phyloP scores from a whole-genome alignment of 2,888 invertebrate genomes.

The Drosophila vallismaia region DNA sequence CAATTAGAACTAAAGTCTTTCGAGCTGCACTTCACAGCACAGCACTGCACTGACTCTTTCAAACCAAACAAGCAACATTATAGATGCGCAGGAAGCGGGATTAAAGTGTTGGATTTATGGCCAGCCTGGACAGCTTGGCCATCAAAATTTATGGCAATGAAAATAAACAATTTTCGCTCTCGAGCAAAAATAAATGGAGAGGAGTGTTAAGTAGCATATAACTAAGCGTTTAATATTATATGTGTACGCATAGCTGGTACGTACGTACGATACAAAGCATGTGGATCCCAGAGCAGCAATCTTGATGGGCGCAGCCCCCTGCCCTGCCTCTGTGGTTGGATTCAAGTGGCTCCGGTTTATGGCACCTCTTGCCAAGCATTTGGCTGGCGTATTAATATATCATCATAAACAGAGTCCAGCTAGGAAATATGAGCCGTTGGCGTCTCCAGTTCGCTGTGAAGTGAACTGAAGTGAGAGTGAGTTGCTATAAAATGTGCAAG shows the following conservation, averaged over 20 bases:
- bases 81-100: constrained; percentile 28
- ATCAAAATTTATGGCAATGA: constrained; percentile 65
- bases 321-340: neutral
- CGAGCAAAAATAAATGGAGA: constrained; percentile 44
- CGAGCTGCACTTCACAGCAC: constrained; percentile 6
- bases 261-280: constrained; percentile 14
- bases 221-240: constrained; percentile 40
- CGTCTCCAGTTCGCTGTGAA: constrained; percentile 35
- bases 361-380: constrained; percentile 50
- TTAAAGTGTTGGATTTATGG: constrained; percentile 57
- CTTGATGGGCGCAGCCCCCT: constrained; percentile 19
- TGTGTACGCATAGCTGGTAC: constrained; percentile 6
- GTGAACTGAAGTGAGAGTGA: constrained; percentile 14
- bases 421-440: constrained; percentile 47
- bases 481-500: constrained; percentile 53
- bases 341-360: constrained; percentile 69
- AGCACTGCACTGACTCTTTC: neutral
- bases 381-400: constrained; percentile 64
- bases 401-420: constrained; percentile 55
- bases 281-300: constrained; percentile 33
- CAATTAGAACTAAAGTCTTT: constrained; percentile 33
- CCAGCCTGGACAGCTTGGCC: constrained; percentile 43
- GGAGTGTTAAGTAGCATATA: constrained; percentile 65
- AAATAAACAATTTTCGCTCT: constrained; percentile 67
- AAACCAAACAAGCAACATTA: constrained; percentile 5